Percentiles rank a stretch among this genome's conserved stretches.
phyloP scores from a whole-genome alignment of 2,888 invertebrate species.

The Lutraria lutraria region DNA sequence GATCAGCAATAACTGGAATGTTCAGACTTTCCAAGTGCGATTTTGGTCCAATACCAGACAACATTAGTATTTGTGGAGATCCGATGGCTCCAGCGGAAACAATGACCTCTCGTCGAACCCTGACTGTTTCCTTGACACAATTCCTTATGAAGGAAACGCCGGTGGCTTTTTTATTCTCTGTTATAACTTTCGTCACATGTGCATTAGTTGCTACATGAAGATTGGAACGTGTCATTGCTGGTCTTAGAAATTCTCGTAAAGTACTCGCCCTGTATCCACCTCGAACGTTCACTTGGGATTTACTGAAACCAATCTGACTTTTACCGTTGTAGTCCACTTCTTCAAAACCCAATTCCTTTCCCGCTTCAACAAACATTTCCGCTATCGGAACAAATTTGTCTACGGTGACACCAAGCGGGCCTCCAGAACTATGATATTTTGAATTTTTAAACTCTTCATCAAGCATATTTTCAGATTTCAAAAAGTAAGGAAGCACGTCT shows the following conservation, averaged over 20 bases:
- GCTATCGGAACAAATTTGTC: constrained; percentile 88
- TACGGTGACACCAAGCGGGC: constrained; percentile 50
- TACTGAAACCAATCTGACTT: constrained; percentile 54
- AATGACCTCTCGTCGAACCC: constrained; percentile 79
- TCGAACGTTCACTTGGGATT: constrained; percentile 46
- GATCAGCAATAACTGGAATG: constrained; percentile 81
- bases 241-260: constrained; percentile 81
- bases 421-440: constrained; percentile 57
- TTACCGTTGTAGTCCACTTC: constrained; percentile 63
- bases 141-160: constrained; percentile 77
- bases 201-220: constrained; percentile 76
- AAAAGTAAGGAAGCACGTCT: constrained; percentile 63
- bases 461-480: constrained; percentile 64
- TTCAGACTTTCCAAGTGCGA: constrained; percentile 82
- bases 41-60: constrained; percentile 86
- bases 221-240: constrained; percentile 77
- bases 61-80: constrained; percentile 85
- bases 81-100: constrained; percentile 85
- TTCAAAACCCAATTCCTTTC: constrained; percentile 60
- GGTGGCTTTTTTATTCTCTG: constrained; percentile 71
- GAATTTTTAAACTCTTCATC: constrained; percentile 44
- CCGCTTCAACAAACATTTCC: constrained; percentile 52
- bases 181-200: constrained; percentile 74
- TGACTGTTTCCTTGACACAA: constrained; percentile 66
- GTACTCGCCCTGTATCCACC: constrained; percentile 82